phyloP scores from a whole-genome alignment of 2,113 vertebrate genomes.

The Rana temporaria region DNA sequence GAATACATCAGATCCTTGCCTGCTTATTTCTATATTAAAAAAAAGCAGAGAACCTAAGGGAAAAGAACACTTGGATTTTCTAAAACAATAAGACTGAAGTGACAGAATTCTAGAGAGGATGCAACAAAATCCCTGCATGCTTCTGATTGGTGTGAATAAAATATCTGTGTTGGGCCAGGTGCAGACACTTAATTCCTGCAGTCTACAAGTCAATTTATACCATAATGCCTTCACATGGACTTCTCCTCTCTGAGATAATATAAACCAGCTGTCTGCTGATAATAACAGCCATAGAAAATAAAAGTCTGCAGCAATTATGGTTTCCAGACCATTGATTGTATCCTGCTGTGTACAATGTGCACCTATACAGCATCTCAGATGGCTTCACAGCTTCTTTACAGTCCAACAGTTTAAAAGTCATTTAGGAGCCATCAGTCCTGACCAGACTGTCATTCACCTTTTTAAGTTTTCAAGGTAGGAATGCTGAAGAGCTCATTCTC shows the following conservation, averaged over 20 bases:
- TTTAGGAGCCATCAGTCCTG: background rate
- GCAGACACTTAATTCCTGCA: constrained; percentile 75
- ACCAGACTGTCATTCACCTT: background rate
- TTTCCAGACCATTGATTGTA: constrained; percentile 60
- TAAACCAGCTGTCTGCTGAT: constrained; percentile 84
- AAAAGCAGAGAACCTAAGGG: constrained; percentile 20
- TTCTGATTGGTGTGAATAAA: constrained; percentile 73
- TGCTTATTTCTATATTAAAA: background rate
- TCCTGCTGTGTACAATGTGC: constrained; percentile 62
- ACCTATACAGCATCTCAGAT: constrained; percentile 60
- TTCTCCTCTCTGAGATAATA: constrained; percentile 73
- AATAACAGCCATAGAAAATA: constrained; percentile 70
- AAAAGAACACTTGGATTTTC: constrained; percentile 40
- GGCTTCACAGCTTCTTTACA: background rate
- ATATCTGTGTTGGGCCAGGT: constrained; percentile 81
- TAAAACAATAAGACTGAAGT: constrained; percentile 33
- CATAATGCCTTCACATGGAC: constrained; percentile 81
- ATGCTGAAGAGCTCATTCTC: too few relatives aligned
- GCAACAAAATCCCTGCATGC: constrained; percentile 66
- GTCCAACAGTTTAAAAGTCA: too few relatives aligned
- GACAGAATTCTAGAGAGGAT: constrained; percentile 57
- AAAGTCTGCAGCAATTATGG: constrained; percentile 61
- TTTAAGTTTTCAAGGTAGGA: background rate
- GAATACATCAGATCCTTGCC: background rate
- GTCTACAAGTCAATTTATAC: constrained; percentile 80